A percentile compares a stretch with the other conserved stretches of the same genome.
These are phyloP conservation scores for Athene cunicularia DNA, from an alignment of 2,113 vertebrate genomes.

Conservation along the genomic window DNA sequence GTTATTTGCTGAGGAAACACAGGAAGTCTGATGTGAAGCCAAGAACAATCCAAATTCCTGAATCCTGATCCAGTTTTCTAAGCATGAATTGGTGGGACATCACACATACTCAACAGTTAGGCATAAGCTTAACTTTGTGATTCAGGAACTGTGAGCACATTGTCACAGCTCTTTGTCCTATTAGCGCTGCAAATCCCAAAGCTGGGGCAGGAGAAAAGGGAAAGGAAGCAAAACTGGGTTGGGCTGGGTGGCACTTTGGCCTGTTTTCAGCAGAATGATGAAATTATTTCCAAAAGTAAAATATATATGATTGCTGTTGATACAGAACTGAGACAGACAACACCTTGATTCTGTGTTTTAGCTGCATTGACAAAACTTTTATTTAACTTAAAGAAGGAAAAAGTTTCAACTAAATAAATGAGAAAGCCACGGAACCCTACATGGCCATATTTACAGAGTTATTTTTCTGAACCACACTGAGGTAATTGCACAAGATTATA, in stretches of 20 bases:
- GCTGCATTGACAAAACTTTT: neutral
- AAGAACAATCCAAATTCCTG: neutral
- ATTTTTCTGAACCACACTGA: conserved; percentile 50
- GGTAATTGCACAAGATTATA: conserved; percentile 35
- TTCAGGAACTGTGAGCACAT: neutral
- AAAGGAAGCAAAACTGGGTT: neutral
- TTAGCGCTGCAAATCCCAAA: neutral
- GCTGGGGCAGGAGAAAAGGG: neutral
- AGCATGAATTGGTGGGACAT: neutral
- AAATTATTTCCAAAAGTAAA: neutral
- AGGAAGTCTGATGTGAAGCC: neutral
- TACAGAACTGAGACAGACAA: neutral
- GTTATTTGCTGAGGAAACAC: neutral
- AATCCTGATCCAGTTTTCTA: neutral
- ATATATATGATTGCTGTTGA: neutral
- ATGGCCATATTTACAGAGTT: neutral
- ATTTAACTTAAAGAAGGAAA: neutral
- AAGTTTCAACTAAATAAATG: conserved; percentile 6
- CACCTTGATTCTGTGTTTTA: neutral
- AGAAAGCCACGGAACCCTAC: conserved; percentile 5
- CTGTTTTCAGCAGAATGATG: neutral
- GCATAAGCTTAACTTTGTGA: neutral
- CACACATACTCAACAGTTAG: neutral
- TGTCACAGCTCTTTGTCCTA: neutral
- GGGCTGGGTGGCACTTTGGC: neutral